Base-by-base conservation (phyloP, 2,888 invertebrate species). In the Ligdia adustata region DNA sequence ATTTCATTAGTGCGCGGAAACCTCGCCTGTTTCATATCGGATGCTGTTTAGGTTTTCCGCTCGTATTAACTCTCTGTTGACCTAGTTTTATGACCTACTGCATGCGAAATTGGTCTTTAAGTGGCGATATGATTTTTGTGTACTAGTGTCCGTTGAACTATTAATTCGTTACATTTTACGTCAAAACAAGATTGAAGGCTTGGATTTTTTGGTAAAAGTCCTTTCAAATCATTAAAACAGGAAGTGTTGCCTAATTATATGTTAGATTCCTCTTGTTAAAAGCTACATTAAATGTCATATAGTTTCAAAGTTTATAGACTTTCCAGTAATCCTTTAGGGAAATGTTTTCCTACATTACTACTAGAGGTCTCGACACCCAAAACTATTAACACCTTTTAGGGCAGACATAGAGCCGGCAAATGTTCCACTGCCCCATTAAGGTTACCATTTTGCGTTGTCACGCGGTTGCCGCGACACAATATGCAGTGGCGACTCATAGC, bases 1-100 rank as follows among this genome's bases (percentile, higher is more conserved):
- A 40, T 33, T 47, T 47, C 46, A 47, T 47, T 47, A 47, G 9
- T 7, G 40, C 16, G 24, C 24, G 34, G 46, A 40, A 47, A 24
- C 38, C 35, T 34, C 16, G 40, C 34, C 22, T 40, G 24, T 20
- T 33, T 38, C 37, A 44, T 45, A 45, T 39, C 31, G 38, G 39
- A 46, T 40, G 46, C 39, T 46, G 46, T 29, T 40, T 40, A 40
- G 29, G 27, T 34, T 33, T 40, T 39, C 33, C 33, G 26, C 22
- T 26, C 15, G 20, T 39, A 45, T 38, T 38, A 45, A 28, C 27
- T 20, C 18, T 29, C 22, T 31, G 31, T 31, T 20, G 40, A 31
- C 40, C 40, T 22, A 31, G n/a, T 40, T 40, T 31, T 29, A 24
- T 31, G 14, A 11, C 40, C 39, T 31, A 31, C 12, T 12, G 16